These are phyloP conservation scores for Himalopsyche japonica DNA, from an alignment of 2,888 invertebrate species.

Conservation along the genomic window DNA sequence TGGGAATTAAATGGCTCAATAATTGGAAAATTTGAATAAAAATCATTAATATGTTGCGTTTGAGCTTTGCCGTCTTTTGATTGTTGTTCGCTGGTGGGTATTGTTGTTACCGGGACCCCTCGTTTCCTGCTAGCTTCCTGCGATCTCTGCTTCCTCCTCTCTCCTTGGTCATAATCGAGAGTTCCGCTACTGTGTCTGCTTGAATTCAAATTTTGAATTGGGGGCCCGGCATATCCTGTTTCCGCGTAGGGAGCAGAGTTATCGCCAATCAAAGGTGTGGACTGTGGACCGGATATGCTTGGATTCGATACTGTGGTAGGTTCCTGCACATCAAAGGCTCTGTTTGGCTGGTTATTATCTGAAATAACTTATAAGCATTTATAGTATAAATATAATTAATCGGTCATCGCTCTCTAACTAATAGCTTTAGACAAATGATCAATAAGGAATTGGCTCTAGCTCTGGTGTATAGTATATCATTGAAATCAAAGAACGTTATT, in stretches of 20 bases:
- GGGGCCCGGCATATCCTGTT: conserved; percentile 38
- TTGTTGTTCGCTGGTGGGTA: not conserved
- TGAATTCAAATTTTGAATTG: conserved; percentile 29
- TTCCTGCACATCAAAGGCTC: not conserved
- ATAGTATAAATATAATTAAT: no score
- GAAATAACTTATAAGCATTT: conserved; percentile 1
- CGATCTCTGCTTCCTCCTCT: conserved; percentile 17
- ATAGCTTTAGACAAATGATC: no score
- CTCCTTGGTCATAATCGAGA: conserved; percentile 28
- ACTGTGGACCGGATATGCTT: conserved; percentile 22
- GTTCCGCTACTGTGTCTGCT: conserved; percentile 31
- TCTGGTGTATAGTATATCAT: no score
- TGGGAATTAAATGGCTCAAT: not conserved
- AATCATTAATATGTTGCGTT: not conserved
- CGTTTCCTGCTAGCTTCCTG: conserved; percentile 10
- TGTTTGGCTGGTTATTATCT: conserved; percentile 14
- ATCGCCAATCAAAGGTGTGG: conserved; percentile 23
- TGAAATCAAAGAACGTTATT: no score
- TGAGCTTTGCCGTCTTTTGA: not conserved
- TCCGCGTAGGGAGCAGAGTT: conserved; percentile 22
- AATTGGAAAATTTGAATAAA: not conserved
- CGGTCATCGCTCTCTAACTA: no score
- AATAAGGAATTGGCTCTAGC: no score
- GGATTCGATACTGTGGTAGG: conserved; percentile 20
- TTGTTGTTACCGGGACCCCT: conserved; percentile 1